Evolutionary conservation across 2,888 invertebrate genomes (phyloP).

Genomic region (Phengaris arion): DNA sequence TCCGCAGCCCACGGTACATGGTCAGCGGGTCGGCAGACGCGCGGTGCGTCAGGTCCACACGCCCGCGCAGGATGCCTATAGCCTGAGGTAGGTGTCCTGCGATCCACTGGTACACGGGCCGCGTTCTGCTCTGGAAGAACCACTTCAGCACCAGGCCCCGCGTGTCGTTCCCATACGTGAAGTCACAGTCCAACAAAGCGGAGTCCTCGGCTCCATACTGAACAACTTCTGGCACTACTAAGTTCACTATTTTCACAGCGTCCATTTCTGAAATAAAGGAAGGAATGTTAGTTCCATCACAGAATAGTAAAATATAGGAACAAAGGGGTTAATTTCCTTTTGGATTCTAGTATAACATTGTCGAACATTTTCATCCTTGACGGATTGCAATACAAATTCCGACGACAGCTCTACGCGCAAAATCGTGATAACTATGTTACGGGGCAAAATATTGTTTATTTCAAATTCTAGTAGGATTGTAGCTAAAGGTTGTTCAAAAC

Average conservation of each 20-base stretch:
- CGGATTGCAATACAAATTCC: too few species aligned
- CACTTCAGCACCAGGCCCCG: slow-evolving; percentile 87
- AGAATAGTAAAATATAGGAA: too few species aligned
- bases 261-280: slow-evolving; percentile 74
- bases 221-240: slow-evolving; percentile 81
- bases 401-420: too few species aligned
- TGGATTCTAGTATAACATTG: too few species aligned
- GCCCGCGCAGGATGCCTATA: slow-evolving; percentile 75
- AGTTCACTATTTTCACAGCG: slow-evolving; percentile 81
- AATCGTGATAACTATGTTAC: too few species aligned
- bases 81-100: slow-evolving; percentile 83
- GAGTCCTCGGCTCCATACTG: slow-evolving; percentile 81
- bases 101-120: slow-evolving; percentile 89
- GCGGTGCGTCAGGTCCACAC: slow-evolving; percentile 82
- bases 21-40: slow-evolving; percentile 83
- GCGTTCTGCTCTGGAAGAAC: slow-evolving; percentile 84
- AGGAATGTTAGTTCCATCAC: not conserved
- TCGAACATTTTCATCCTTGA: too few species aligned
- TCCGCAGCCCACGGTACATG: slow-evolving; percentile 85
- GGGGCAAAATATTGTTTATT: too few species aligned
- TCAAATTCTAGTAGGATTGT: too few species aligned
- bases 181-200: slow-evolving; percentile 87
- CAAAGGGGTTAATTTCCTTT: too few species aligned
- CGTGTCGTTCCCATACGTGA: slow-evolving; percentile 81
- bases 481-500: too few species aligned